Conservation (phyloP, 2,888 invertebrate genomes). For the Auanema sp. region DNA sequence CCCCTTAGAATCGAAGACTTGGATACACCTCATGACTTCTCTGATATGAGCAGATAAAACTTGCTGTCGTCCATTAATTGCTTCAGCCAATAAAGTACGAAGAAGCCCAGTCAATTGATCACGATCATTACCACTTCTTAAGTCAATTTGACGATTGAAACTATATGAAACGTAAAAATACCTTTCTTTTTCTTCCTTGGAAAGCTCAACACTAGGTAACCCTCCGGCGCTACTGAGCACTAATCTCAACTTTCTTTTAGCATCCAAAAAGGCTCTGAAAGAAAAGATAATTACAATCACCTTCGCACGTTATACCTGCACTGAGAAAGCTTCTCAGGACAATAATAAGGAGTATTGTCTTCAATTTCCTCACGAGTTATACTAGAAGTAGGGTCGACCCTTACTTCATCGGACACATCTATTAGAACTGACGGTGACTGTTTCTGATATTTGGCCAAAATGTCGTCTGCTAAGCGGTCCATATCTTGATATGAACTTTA, state of each 20-base stretch:
- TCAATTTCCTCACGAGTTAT: neutral
- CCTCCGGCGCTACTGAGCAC: slow-evolving; percentile 84
- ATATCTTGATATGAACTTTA: slow-evolving; percentile 4
- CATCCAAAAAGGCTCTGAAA: slow-evolving; percentile 15
- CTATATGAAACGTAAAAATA: neutral
- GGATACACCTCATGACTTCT: slow-evolving; percentile 78
- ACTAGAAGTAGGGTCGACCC: slow-evolving; percentile 12
- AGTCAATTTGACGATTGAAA: neutral
- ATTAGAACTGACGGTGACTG: neutral
- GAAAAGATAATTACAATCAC: neutral
- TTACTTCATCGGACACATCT: slow-evolving; percentile 14
- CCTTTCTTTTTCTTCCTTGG: neutral
- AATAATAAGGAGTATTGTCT: slow-evolving; percentile 47
- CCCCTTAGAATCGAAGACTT: slow-evolving; percentile 74
- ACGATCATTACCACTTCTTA: slow-evolving; percentile 7
- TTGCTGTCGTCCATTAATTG: slow-evolving; percentile 73
- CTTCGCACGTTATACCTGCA: slow-evolving; percentile 13
- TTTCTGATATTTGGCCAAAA: slow-evolving; percentile 85
- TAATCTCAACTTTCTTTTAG: slow-evolving; percentile 79
- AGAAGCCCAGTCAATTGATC: slow-evolving; percentile 61
- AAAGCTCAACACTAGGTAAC: slow-evolving; percentile 57
- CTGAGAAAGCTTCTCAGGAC: slow-evolving; percentile 41
- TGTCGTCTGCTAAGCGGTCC: slow-evolving; percentile 77
- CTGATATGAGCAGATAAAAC: slow-evolving; percentile 63
- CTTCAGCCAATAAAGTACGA: slow-evolving; percentile 34